Conservation (phyloP, 2,113 vertebrate species). For the Perca fluviatilis region DNA sequence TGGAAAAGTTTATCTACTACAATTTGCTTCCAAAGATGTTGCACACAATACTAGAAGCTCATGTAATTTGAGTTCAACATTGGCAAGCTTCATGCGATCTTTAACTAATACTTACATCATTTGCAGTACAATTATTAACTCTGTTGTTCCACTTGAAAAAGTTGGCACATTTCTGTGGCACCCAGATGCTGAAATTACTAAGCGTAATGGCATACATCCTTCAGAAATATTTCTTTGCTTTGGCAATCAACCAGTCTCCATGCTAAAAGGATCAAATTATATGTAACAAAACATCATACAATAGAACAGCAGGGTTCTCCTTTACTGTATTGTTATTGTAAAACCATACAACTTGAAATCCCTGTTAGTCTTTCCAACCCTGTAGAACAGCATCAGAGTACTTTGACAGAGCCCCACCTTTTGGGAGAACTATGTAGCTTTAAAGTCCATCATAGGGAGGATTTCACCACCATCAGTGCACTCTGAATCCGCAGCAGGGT, state of each 20-base stretch:
- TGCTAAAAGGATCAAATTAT: background rate
- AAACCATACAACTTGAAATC: constrained; percentile 28
- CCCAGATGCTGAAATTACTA: background rate
- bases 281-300: background rate
- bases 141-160: background rate
- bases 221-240: background rate
- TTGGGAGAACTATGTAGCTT: constrained; percentile 56
- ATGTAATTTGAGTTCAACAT: background rate
- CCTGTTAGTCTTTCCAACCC: constrained; percentile 32
- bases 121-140: background rate
- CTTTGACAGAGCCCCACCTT: constrained; percentile 54
- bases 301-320: background rate
- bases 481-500: constrained; percentile 47
- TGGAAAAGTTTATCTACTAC: background rate
- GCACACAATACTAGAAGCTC: background rate
- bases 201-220: background rate
- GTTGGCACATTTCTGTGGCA: background rate
- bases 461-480: constrained; percentile 60
- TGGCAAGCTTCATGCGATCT: background rate
- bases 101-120: background rate
- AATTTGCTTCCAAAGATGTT: constrained; percentile 3
- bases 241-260: background rate
- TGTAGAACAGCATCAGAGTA: constrained; percentile 44
- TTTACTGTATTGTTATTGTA: background rate
- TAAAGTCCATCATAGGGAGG: constrained; percentile 67